Evolutionary conservation across 2,797 vertebrate genomes (phyloP), one percentile per base, ranked within the genome.

Genomic region (Pogonophryne albipinna): DNA sequence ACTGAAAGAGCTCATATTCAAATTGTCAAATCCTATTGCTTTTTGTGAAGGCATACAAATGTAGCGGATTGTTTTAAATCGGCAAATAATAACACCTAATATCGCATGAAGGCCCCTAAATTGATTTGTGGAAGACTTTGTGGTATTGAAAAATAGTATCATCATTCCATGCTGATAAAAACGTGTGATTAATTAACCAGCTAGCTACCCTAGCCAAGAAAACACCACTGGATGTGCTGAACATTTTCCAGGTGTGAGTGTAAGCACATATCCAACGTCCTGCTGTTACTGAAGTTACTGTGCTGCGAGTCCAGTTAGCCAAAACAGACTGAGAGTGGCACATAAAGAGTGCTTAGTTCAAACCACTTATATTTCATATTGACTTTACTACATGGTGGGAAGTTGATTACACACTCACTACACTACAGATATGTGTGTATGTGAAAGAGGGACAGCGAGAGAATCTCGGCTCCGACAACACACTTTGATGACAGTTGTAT

Each of bases 361-460:
- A 75, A 80, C 64, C 73, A 79, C 78, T 83, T 72, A 76, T 63
- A 85, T 77, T 65, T 81, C 80, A 79, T 79, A 87, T 87, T 83
- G 86, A 84, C 87, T 88, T 56, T 63, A 67, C 72, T 61, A 68
- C 83, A 79, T 81, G 60, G 74, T 84, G 82, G 66, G 80, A 80
- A 84, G 76, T 80, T 85, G 67, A 91, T 88, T 78, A 87, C 66
- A 80, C 59, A 58, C 77, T 80, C 23, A 56, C 67, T 70, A 47
- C 31, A 67, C 52, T 53, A 20, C 59, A 61, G 61, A 27, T 27
- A 56, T 52, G 13, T 46, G 20, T 19, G 68, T 1, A 1, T 11
- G 23, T 2, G 42, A 41, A 42, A 20, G 58, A 31, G 34, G 34
- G 34, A 38, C 34, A 38, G 63, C 2, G 16, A 49, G 55, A 27